Evolutionary conservation across 2,113 vertebrate genomes (phyloP).

Genomic region (Globicephala melas): DNA sequence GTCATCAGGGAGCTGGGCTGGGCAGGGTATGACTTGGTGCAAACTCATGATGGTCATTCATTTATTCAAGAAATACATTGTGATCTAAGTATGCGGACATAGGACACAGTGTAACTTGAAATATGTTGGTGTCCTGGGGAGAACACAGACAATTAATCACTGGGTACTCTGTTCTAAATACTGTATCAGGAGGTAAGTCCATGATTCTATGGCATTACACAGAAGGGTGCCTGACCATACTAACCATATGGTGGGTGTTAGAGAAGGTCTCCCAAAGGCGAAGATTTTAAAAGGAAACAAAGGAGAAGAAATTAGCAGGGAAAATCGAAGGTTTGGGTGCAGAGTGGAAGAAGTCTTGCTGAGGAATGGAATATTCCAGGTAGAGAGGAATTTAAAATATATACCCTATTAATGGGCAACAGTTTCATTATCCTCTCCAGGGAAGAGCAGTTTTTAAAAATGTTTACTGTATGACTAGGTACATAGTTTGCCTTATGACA

Average conservation of each 20-base stretch:
- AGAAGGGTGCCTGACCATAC: neutral
- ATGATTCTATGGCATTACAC: neutral
- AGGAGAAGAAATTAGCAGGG: neutral
- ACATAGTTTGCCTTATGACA: neutral
- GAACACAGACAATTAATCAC: neutral
- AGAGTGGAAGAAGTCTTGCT: neutral
- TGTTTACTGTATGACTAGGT: neutral
- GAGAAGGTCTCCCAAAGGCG: neutral
- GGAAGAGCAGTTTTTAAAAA: neutral
- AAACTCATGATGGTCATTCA: neutral
- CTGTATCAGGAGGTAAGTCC: neutral
- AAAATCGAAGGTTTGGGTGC: neutral
- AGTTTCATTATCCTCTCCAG: neutral
- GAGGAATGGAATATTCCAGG: neutral
- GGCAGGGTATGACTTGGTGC: neutral
- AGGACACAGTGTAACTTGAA: neutral
- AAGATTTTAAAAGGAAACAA: neutral
- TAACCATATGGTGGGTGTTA: neutral
- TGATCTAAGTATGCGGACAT: neutral
- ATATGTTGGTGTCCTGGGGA: neutral
- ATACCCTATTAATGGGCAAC: neutral
- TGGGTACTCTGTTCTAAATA: neutral
- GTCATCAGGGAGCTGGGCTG: neutral
- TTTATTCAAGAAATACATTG: neutral
- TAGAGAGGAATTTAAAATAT: neutral